Conservation (phyloP, 2,113 vertebrate genomes). For the Rhinolophus ferrumequinum region DNA sequence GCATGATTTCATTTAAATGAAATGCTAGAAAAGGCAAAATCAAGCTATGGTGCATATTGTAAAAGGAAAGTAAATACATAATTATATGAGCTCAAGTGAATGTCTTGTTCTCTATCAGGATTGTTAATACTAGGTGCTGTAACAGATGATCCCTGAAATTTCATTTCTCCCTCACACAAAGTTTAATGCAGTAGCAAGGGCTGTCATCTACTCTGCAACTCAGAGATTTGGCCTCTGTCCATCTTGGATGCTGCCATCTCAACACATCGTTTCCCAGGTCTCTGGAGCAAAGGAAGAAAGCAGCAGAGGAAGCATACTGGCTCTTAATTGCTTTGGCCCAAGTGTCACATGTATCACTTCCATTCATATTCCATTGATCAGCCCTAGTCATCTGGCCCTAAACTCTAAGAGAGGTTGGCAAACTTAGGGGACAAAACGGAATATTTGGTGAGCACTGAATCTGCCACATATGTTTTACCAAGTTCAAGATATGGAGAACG, state of each 20-base stretch:
- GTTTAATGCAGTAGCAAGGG: not conserved
- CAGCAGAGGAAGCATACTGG: not conserved
- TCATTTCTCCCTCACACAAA: not conserved
- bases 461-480: not conserved
- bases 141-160: not conserved
- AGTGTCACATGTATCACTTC: not conserved
- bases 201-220: not conserved
- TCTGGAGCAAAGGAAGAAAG: not conserved
- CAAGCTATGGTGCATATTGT: not conserved
- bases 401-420: not conserved
- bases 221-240: not conserved
- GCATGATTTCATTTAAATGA: not conserved
- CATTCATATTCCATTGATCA: not conserved
- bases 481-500: not conserved
- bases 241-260: not conserved
- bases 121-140: not conserved
- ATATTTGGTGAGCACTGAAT: not conserved
- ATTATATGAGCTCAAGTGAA: not conserved
- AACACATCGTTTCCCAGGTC: not conserved
- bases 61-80: not conserved
- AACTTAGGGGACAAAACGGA: not conserved
- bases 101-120: not conserved
- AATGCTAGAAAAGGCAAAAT: conserved; percentile 38
- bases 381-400: not conserved
- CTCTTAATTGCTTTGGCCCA: not conserved